Evolutionary conservation across 2,888 invertebrate species (phyloP).

Genomic region (Athrips mouffetella): DNA sequence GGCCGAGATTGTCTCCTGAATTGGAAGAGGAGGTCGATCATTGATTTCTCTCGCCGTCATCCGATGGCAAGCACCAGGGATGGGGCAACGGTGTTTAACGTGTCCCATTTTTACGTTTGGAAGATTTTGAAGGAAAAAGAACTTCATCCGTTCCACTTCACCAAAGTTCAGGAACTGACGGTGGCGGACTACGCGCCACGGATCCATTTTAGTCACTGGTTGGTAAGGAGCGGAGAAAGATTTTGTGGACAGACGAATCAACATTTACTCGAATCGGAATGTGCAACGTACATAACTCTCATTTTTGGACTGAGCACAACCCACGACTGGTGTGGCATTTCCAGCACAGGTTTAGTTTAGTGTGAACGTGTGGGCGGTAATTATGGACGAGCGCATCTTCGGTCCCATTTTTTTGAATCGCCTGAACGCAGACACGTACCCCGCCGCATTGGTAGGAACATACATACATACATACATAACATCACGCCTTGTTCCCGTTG

Average conservation of each 20-base stretch:
- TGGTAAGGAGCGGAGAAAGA: too few relatives aligned
- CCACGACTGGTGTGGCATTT: neutral
- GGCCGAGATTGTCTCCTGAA: too few relatives aligned
- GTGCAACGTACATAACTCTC: neutral
- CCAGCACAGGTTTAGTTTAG: neutral
- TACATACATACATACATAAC: too few relatives aligned
- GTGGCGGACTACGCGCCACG: neutral
- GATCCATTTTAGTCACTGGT: neutral
- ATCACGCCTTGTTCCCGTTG: too few relatives aligned
- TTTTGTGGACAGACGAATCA: constrained; percentile 8
- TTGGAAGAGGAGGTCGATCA: neutral
- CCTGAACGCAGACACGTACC: neutral
- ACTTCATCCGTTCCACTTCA: neutral
- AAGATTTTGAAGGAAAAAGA: neutral
- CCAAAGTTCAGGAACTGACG: neutral
- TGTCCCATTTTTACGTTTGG: neutral
- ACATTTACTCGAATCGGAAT: constrained; percentile 2
- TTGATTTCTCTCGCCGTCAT: neutral
- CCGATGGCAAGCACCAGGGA: neutral
- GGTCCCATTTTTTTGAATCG: neutral
- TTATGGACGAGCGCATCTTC: neutral
- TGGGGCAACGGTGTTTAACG: neutral
- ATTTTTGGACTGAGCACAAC: neutral
- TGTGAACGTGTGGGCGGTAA: neutral
- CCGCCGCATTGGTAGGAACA: too few relatives aligned